Evolutionary conservation across 2,888 invertebrate genomes (phyloP), one percentile per base, ranked within the genome.

Genomic region (Bombylius discolor): DNA sequence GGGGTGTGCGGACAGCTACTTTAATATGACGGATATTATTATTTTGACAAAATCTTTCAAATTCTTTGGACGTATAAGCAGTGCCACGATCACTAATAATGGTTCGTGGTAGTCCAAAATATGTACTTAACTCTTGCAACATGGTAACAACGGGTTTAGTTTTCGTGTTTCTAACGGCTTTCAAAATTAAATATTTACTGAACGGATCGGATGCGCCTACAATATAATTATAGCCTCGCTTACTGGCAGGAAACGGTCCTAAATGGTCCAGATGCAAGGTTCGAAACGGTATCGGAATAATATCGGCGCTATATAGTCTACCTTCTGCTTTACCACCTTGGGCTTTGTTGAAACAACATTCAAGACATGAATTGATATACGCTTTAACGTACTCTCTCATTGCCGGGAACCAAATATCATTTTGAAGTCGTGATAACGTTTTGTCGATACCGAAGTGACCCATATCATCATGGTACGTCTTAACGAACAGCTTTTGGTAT

Each of bases 1-100:
- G 56, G 7, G 62, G 62, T 9, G 61, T 60, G 9, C 62, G 58
- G 8, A 63, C 62, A 0, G 62, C 62, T 48, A 61, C 62, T 32
- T 61, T 33, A 6, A 62, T 55, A 39, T 64, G 64, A 23, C 55
- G 55, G 7, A 62, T 57, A 6, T 56, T 54, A 6, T 33, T 48
- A 9, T 36, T 9, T 9, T 36, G 5, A 9, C 51, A 47, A 46
- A 60, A 63, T 4, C 54, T 33, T 45, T 58, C 55, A 47, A 65
- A 63, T 23, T 49, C 53, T 12, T 53, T 53, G 11, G 60, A 55
- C 1, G 60, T 63, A 14, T 60, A 61, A 6, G 59, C 56, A 23
- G 61, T 52, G 6, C 59, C 57, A 11, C 60, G 50, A 33, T 63
- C 61, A 0, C 59, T 58, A 3, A 63, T 58, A 3, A 63, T 39